Percentiles rank a stretch among this genome's conserved stretches.
phyloP scores from a whole-genome alignment of 2,888 invertebrate genomes.

The Venusia cambrica region DNA sequence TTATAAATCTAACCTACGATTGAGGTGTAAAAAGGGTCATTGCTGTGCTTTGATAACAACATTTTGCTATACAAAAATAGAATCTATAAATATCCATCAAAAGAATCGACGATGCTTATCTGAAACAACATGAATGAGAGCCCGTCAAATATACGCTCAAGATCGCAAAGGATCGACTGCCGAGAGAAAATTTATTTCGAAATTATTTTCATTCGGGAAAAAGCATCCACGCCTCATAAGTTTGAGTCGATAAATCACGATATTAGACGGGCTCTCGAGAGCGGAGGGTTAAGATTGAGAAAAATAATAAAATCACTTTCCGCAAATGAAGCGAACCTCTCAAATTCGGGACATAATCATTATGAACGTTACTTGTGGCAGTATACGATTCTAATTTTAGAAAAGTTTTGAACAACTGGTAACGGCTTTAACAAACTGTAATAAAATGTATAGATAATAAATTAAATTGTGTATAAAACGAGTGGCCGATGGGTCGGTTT shows the following conservation, averaged over 20 bases:
- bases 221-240: conserved; percentile 49
- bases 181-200: conserved; percentile 40
- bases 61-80: too few relatives aligned
- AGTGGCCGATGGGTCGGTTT: too few relatives aligned
- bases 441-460: too few relatives aligned
- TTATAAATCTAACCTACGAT: neutral
- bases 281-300: conserved; percentile 42
- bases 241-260: conserved; percentile 64
- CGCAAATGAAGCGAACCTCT: conserved; percentile 51
- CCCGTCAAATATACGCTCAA: conserved; percentile 29
- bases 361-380: too few relatives aligned
- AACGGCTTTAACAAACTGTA: too few relatives aligned
- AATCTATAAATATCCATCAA: too few relatives aligned
- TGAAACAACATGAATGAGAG: conserved; percentile 14
- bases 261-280: conserved; percentile 57
- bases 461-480: too few relatives aligned
- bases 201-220: conserved; percentile 43
- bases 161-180: conserved; percentile 30
- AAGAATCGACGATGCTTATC: too few relatives aligned
- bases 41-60: too few relatives aligned
- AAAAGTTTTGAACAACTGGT: too few relatives aligned
- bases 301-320: conserved; percentile 52
- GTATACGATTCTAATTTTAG: too few relatives aligned
- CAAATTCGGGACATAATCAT: too few relatives aligned
- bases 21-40: conserved; percentile 1